Base-by-base conservation (phyloP, 2,113 vertebrate species). In the Hoplias malabaricus region DNA sequence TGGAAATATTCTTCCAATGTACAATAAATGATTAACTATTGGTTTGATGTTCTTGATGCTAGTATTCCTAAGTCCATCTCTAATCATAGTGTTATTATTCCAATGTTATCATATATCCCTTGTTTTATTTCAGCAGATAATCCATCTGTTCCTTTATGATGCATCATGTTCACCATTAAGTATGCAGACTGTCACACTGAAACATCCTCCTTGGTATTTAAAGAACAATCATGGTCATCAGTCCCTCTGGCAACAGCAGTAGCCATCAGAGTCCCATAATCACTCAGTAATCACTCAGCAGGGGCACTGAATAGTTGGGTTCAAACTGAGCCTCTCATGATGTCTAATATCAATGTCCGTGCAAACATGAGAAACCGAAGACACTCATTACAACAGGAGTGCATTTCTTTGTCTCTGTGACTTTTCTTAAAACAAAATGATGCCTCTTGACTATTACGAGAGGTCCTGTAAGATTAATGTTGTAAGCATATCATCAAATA, bases 241-340 rank as follows among this genome's bases (percentile, higher is more conserved):
- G 67, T 25, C 31, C 19, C 54, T 61, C 50, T 59, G 50, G 38
- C 40, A 50, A 79, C 23, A 34, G 13, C 57, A 65, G 61, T 54
- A 61, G 33, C 69, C 67, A 75, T 68, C 31, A 75, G 40, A 40
- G 25, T 23, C 36, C 68, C 36, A 33, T 75, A 79, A 82, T 76
- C 53, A 75, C 48, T 40, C 23, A 14, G 72, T 67, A 75, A 71
- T 54, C 62, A 75, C n/a, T 29, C 65, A 74, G 48, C 62, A 50
- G 48, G 48, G 62, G 42, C 53, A 73, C 27, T 1, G 63, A 69
- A 69, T 43, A 65, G 59, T 68, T 43, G 36, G 66, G 59, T 59
- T 69, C 59, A 53, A 43, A 75, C 79, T 69, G 78, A 79, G 73
- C 63, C 69, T 53, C 40, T 48, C 75, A 33, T 40, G 33, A 54